Conservation (phyloP, 1,140 invertebrate species). For the Chrysopa pallens region DNA sequence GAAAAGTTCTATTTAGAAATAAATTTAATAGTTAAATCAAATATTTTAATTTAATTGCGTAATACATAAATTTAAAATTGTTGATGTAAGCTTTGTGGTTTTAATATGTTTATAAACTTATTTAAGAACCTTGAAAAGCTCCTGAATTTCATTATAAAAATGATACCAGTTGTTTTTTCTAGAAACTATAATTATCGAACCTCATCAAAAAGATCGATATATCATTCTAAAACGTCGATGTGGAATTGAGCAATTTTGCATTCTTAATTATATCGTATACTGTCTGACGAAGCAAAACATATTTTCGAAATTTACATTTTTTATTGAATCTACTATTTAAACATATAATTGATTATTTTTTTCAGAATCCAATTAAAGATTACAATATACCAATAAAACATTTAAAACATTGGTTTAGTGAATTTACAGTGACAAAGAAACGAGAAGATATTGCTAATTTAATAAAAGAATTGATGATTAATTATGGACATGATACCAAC, state of each 20-base stretch:
- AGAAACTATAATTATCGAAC: too few relatives aligned
- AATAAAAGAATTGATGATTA: constrained; percentile 48
- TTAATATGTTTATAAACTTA: not conserved
- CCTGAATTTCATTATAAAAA: not conserved
- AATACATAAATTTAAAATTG: not conserved
- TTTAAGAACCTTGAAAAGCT: too few relatives aligned
- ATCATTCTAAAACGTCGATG: too few relatives aligned
- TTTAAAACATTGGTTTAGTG: constrained; percentile 59
- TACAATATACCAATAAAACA: constrained; percentile 57
- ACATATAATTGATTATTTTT: too few relatives aligned
- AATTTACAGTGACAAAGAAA: constrained; percentile 57
- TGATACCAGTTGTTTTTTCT: constrained; percentile 2
- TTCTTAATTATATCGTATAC: too few relatives aligned
- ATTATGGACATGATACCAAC: constrained; percentile 32
- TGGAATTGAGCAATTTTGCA: too few relatives aligned
- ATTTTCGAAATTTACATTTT: too few relatives aligned
- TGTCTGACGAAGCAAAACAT: too few relatives aligned
- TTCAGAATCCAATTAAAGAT: constrained; percentile 51
- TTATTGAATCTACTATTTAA: too few relatives aligned
- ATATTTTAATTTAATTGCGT: too few relatives aligned
- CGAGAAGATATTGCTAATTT: constrained; percentile 60
- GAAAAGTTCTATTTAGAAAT: not conserved
- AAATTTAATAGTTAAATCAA: too few relatives aligned
- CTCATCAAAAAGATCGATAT: too few relatives aligned
- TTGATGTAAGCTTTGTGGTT: not conserved